Percentiles rank a stretch among this genome's conserved stretches.
phyloP scores from a whole-genome alignment of 2,113 vertebrate species.

The Ptyas mucosa region DNA sequence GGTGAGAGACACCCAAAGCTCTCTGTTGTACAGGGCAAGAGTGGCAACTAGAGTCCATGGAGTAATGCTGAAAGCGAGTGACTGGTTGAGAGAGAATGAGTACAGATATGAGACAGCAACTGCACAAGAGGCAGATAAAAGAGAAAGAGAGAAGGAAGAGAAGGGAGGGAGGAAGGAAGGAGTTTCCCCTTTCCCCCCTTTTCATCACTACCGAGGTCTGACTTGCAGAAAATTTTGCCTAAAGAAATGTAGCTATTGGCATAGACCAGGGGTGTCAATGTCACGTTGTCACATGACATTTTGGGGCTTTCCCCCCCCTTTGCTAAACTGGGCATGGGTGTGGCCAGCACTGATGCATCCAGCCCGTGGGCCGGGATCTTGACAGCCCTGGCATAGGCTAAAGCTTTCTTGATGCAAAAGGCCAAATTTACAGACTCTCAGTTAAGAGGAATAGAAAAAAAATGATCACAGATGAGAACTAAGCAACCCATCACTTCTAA shows the following conservation, averaged over 20 bases:
- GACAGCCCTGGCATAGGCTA: no score
- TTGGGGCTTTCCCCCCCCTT: no score
- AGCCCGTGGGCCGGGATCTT: no score
- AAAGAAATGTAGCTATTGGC: not conserved
- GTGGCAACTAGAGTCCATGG: not conserved
- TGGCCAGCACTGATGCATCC: no score
- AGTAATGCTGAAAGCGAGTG: not conserved
- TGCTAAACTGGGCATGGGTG: no score
- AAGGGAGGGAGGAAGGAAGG: not conserved
- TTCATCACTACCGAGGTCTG: not conserved
- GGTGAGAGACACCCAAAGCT: not conserved
- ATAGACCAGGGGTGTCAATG: not conserved
- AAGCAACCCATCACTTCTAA: not conserved
- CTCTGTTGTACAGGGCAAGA: not conserved
- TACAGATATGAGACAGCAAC: no score
- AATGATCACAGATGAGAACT: not conserved
- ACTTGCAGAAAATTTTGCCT: not conserved
- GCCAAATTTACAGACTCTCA: not conserved
- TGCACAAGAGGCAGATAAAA: not conserved
- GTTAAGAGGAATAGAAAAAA: not conserved
- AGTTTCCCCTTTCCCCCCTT: no score
- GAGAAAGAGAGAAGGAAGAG: not conserved
- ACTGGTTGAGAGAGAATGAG: not conserved
- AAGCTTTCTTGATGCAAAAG: not conserved
- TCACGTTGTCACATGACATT: no score